phyloP scores from a whole-genome alignment of 1,140 invertebrate species.

The Vanessa tameamea region DNA sequence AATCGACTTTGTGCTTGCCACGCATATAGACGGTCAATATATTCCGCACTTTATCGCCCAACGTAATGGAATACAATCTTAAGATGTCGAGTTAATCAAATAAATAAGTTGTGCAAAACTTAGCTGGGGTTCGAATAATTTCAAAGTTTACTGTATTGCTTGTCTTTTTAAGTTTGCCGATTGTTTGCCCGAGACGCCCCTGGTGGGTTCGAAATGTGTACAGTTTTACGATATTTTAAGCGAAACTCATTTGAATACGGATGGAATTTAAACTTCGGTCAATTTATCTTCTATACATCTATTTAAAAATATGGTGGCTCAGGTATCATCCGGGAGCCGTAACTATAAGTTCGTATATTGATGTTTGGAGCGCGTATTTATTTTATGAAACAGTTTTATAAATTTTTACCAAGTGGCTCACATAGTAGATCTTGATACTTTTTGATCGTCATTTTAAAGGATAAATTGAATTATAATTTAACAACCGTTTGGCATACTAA shows the following conservation, averaged over 20 bases:
- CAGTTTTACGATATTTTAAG: constrained; percentile 21
- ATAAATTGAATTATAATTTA: too few species aligned
- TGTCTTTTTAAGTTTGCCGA: constrained; percentile 44
- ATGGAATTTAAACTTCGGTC: constrained; percentile 10
- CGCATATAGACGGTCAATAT: too few species aligned
- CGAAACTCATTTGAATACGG: constrained; percentile 25
- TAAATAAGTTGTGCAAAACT: constrained; percentile 42
- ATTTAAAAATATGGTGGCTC: too few species aligned
- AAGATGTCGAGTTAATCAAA: constrained; percentile 41
- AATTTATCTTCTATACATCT: background rate
- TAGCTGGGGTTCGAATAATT: constrained; percentile 38
- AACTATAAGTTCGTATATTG: too few species aligned
- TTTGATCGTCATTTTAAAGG: too few species aligned
- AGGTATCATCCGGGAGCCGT: background rate
- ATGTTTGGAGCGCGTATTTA: too few species aligned
- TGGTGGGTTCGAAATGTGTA: constrained; percentile 15
- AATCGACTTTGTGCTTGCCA: too few species aligned
- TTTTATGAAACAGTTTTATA: too few species aligned
- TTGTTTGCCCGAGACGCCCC: constrained; percentile 20
- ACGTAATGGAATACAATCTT: constrained; percentile 2
- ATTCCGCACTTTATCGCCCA: background rate
- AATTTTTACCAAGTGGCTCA: too few species aligned
- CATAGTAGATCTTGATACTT: too few species aligned
- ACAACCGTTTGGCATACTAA: too few species aligned
- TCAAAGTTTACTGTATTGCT: constrained; percentile 40